phyloP scores from a whole-genome alignment of 1,140 invertebrate genomes.

The Procambarus virginalis region DNA sequence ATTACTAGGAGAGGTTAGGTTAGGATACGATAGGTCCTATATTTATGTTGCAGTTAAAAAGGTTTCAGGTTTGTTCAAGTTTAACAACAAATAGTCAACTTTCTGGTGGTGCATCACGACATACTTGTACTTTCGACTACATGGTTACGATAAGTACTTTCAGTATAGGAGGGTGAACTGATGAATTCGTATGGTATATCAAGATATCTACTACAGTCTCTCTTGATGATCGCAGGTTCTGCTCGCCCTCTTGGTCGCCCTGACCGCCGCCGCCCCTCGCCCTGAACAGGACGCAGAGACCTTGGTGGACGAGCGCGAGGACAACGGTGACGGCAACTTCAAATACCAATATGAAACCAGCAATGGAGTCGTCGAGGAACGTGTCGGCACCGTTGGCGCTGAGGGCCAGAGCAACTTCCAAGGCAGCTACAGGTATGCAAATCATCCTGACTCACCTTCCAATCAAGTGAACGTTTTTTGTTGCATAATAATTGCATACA shows the following conservation, averaged over 20 bases:
- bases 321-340: not conserved
- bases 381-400: not conserved
- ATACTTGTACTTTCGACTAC: too few species aligned
- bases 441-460: not conserved
- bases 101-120: too few species aligned
- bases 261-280: not conserved
- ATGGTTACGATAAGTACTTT: too few species aligned
- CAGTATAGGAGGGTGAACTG: too few species aligned
- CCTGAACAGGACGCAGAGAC: not conserved
- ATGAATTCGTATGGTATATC: too few species aligned
- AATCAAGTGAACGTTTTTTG: not conserved
- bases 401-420: slow-evolving; percentile 9
- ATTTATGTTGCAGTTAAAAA: too few species aligned
- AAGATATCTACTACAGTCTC: not conserved
- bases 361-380: not conserved
- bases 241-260: not conserved
- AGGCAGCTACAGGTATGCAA: slow-evolving; percentile 9
- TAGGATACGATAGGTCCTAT: too few species aligned
- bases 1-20: too few species aligned
- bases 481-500: not conserved
- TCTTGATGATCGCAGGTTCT: not conserved
- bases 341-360: not conserved
- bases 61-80: too few species aligned
- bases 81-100: too few species aligned
- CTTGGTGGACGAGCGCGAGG: not conserved